Evolutionary conservation across 2,888 invertebrate species (phyloP).

Genomic region (Aspidiotus rigidus): DNA sequence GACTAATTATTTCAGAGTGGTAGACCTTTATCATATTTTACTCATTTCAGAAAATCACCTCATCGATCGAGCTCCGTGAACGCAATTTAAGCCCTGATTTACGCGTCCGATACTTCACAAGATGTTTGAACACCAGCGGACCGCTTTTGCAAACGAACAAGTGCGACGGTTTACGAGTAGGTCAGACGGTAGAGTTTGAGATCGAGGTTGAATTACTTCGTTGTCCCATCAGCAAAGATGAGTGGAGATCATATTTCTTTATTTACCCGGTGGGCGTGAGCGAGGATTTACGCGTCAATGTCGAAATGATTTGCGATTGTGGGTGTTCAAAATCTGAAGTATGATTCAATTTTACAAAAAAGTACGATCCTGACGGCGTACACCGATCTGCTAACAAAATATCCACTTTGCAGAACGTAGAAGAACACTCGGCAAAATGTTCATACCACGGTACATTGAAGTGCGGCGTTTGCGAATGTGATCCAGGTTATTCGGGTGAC

Average conservation of each 20-base stretch:
- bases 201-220: slow-evolving; percentile 52
- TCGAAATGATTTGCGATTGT: slow-evolving; percentile 92
- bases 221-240: slow-evolving; percentile 71
- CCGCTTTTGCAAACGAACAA: slow-evolving; percentile 64
- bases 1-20: no score
- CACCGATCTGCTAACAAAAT: not conserved
- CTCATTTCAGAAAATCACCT: slow-evolving; percentile 72
- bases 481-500: slow-evolving; percentile 68
- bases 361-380: not conserved
- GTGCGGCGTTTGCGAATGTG: slow-evolving; percentile 86
- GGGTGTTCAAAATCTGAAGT: slow-evolving; percentile 70
- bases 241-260: slow-evolving; percentile 74
- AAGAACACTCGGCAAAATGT: slow-evolving; percentile 58
- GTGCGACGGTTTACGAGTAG: slow-evolving; percentile 70
- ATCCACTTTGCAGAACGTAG: slow-evolving; percentile 48
- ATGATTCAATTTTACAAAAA: not conserved
- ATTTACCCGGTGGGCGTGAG: slow-evolving; percentile 91
- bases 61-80: slow-evolving; percentile 85
- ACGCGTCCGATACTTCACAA: slow-evolving; percentile 75
- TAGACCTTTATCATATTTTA: not conserved
- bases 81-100: slow-evolving; percentile 67
- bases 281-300: slow-evolving; percentile 74
- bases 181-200: slow-evolving; percentile 38
- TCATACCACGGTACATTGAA: slow-evolving; percentile 67
- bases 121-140: slow-evolving; percentile 57